phyloP scores from a whole-genome alignment of 2,888 invertebrate genomes.

The Tachystola acroxantha region DNA sequence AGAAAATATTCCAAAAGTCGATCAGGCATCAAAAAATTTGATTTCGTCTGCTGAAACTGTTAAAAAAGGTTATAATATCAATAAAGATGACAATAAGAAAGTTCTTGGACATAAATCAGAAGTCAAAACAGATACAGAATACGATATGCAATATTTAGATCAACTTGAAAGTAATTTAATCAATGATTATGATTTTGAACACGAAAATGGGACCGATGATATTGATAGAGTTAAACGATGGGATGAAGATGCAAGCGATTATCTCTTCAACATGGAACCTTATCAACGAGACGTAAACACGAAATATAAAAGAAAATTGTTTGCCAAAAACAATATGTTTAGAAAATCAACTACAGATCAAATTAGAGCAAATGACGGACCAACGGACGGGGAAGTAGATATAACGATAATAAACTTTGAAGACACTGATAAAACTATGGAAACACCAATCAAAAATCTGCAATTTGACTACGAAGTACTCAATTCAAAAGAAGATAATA shows the following conservation, averaged over 20 bases:
- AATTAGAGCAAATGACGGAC: slow-evolving; percentile 13
- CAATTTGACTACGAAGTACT: no score
- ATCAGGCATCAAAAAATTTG: no score
- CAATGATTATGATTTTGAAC: slow-evolving; percentile 8
- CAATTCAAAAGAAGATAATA: no score
- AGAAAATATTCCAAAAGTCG: background rate
- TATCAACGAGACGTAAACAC: background rate
- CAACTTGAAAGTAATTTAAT: slow-evolving; percentile 12
- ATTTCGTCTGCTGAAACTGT: no score
- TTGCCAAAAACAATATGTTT: slow-evolving; percentile 6
- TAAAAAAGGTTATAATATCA: no score
- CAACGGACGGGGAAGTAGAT: slow-evolving; percentile 12
- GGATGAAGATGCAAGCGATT: background rate
- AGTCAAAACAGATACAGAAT: background rate
- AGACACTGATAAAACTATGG: slow-evolving; percentile 7
- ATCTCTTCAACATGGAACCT: background rate
- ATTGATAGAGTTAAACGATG: background rate
- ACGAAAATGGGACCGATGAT: background rate
- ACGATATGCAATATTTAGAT: slow-evolving; percentile 18
- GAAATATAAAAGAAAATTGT: background rate
- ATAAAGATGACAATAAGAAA: no score
- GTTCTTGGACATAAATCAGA: no score
- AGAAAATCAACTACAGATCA: slow-evolving; percentile 7
- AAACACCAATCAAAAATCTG: background rate
- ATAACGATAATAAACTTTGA: slow-evolving; percentile 30